phyloP scores from a whole-genome alignment of 2,113 vertebrate genomes.

The Saccopteryx bilineata region DNA sequence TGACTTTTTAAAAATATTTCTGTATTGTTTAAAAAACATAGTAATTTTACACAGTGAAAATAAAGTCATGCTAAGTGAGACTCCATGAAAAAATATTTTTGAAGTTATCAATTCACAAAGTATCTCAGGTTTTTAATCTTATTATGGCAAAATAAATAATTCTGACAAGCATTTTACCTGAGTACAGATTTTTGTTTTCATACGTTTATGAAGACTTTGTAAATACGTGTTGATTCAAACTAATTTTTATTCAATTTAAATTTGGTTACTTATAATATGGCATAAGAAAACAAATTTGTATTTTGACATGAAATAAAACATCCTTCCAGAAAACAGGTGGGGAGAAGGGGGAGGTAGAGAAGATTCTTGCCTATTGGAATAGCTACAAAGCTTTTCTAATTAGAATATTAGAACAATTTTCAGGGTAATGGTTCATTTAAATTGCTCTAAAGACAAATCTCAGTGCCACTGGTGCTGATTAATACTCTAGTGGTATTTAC shows the following conservation, averaged over 20 bases:
- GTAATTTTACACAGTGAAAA: neutral
- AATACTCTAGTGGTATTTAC: neutral
- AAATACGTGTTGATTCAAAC: conserved; percentile 42
- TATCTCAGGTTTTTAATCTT: conserved; percentile 1
- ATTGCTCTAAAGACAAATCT: neutral
- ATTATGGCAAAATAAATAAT: conserved; percentile 31
- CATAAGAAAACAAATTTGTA: neutral
- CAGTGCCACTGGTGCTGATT: neutral
- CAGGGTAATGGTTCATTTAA: conserved; percentile 5
- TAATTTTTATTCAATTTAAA: conserved; percentile 47
- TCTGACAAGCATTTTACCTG: neutral
- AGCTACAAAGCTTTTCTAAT: neutral
- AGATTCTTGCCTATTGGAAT: neutral
- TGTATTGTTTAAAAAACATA: neutral
- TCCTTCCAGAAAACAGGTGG: neutral
- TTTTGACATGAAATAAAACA: conserved; percentile 3
- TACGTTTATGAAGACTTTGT: conserved; percentile 24
- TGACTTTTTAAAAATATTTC: neutral
- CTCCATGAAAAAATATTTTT: neutral
- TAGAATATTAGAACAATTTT: neutral
- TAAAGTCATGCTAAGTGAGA: neutral
- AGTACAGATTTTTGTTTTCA: conserved; percentile 47
- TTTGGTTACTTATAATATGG: conserved; percentile 23
- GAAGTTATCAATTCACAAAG: neutral
- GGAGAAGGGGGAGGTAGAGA: neutral